Evolutionary conservation across 2,888 invertebrate genomes (phyloP), one percentile per base, ranked within the genome.

Genomic region (Ichneumon xanthorius): DNA sequence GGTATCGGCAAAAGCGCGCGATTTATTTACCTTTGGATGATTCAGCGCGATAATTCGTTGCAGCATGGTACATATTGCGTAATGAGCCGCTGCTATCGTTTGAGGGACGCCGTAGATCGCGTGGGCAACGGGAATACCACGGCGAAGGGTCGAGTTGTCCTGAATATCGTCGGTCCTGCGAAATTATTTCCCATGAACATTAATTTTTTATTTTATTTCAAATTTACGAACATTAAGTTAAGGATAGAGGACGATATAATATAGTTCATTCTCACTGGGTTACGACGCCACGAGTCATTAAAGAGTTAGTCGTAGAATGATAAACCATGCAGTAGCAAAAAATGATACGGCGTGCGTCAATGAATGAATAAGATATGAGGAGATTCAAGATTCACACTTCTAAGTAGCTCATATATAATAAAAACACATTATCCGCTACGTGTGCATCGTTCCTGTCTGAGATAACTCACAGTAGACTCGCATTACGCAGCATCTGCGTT

Each of bases 61-160:
- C 37, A 99, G 94, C 0, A 98, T 98, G 87, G 99, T 96, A 93
- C 99, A 98, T 93, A 98, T 96, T 11, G 97, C 97, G 94, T 99
- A 99, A 95, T 99, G 99, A 37, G 99, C 99, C 2, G 98, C 97
- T 94, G 99, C 99, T 89, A 99, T 98, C 40, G 99, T 99, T 92
- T 97, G 98, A 9, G 99, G 97, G 77, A 98, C 96, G 58, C 99
- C 99, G 94, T 98, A 99, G 91, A 99, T 99, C 81, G 98, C 97
- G 95, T 99, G 99, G 5, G 99, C 99, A 33, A 99, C 99, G n/a
- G 99, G 99, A 89, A 98, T 97, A 48, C 98, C 98, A 92, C 98
- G 96, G 88, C 98, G 96, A 79, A 99, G 95, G 91, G 98, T 97
- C 22, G 99, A 99, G 95, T 97, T 98, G 95, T 99, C 99, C 95